Conservation (phyloP, 2,797 vertebrate species). For the Malacoraja senta region DNA sequence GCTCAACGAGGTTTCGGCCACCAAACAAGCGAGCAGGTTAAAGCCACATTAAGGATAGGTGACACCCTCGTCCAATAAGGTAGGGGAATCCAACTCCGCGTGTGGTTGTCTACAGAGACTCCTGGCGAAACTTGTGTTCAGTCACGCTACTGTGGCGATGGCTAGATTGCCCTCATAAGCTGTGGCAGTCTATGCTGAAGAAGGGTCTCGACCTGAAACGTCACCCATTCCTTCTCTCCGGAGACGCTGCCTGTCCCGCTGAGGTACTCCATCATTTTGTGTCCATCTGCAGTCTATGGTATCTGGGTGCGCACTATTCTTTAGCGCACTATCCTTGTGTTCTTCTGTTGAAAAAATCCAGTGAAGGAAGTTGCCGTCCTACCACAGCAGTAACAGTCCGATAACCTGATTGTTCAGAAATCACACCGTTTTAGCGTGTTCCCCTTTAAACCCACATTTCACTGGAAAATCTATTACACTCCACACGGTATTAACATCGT, state of each 20-base stretch:
- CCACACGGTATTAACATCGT: too few relatives aligned
- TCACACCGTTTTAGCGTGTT: too few relatives aligned
- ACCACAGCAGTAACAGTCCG: too few relatives aligned
- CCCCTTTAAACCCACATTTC: too few relatives aligned
- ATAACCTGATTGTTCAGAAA: too few relatives aligned
- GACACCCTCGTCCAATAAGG: background rate
- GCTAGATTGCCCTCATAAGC: background rate
- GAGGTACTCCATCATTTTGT: too few relatives aligned
- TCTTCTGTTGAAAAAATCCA: background rate
- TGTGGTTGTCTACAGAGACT: background rate
- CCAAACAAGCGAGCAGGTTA: background rate
- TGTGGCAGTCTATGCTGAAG: background rate
- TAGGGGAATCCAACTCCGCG: background rate
- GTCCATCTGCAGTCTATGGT: background rate
- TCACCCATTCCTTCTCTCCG: too few relatives aligned
- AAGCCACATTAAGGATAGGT: background rate
- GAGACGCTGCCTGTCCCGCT: too few relatives aligned
- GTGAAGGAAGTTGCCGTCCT: background rate
- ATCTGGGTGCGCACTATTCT: background rate
- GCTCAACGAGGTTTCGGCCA: background rate
- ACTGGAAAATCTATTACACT: too few relatives aligned
- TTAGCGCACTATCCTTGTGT: background rate
- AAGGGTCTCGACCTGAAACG: too few relatives aligned
- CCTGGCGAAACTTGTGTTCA: background rate
- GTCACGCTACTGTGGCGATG: background rate